These are phyloP conservation scores for Pterostichus madidus DNA, from an alignment of 2,888 invertebrate genomes.

Conservation along the genomic window DNA sequence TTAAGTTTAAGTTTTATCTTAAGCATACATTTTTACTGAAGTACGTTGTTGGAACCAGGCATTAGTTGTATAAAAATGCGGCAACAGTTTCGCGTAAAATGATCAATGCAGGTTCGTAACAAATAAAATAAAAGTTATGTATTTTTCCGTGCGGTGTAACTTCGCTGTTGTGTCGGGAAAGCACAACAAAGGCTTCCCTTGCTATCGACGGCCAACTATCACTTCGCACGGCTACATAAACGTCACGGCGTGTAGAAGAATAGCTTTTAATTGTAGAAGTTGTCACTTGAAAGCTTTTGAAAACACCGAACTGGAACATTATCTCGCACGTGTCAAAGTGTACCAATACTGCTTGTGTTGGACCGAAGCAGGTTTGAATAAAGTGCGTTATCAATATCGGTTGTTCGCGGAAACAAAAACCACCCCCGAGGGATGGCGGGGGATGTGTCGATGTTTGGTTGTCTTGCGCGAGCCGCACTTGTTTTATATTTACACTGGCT, in stretches of 20 bases:
- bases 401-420: constrained; percentile 39
- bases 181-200: too few species aligned
- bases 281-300: constrained; percentile 56
- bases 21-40: too few species aligned
- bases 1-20: too few species aligned
- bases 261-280: constrained; percentile 58
- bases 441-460: constrained; percentile 40
- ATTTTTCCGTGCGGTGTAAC: too few species aligned
- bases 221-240: constrained; percentile 16
- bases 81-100: too few species aligned
- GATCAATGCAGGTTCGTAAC: too few species aligned
- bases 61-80: too few species aligned
- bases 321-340: constrained; percentile 56
- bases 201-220: not conserved
- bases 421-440: not conserved
- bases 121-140: too few species aligned
- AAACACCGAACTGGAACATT: constrained; percentile 55
- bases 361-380: constrained; percentile 22
- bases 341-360: not conserved
- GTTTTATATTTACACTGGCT: constrained; percentile 48
- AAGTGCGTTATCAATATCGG: constrained; percentile 53
- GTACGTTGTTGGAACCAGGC: too few species aligned
- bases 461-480: constrained; percentile 28
- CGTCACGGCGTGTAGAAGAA: constrained; percentile 48
- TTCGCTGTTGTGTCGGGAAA: too few species aligned